Evolutionary conservation across 2,797 vertebrate genomes (phyloP).

Genomic region (Mastacembelus armatus): DNA sequence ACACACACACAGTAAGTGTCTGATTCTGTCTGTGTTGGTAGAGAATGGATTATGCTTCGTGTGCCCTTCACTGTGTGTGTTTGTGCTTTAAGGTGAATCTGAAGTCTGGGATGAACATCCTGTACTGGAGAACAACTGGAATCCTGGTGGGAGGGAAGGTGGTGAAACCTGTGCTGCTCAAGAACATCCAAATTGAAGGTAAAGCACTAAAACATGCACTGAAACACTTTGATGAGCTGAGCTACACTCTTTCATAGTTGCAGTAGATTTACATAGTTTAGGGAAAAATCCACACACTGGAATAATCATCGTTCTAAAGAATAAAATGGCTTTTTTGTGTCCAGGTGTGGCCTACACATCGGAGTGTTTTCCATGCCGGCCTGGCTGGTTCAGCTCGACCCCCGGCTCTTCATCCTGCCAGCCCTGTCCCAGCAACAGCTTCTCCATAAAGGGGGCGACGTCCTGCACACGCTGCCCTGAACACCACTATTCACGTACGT

Average conservation of each 20-base stretch:
- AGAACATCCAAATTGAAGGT: slow-evolving; percentile 97
- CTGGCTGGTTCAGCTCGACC: slow-evolving; percentile 90
- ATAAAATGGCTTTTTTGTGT: background rate
- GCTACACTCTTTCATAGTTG: background rate
- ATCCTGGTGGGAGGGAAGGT: slow-evolving; percentile 93
- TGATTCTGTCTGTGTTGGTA: background rate
- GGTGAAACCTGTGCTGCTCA: slow-evolving; percentile 93
- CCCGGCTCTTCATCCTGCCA: slow-evolving; percentile 91
- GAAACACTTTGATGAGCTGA: background rate
- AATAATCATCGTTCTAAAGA: no score
- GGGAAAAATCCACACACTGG: no score
- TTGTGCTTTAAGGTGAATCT: slow-evolving; percentile 83
- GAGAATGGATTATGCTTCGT: background rate
- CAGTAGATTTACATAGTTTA: background rate
- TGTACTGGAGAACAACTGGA: slow-evolving; percentile 98
- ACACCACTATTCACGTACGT: slow-evolving; percentile 90
- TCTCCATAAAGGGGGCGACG: slow-evolving; percentile 90
- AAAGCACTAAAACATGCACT: slow-evolving; percentile 12
- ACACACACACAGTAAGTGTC: slow-evolving; percentile 87
- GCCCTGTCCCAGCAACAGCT: slow-evolving; percentile 91
- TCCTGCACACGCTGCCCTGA: slow-evolving; percentile 88
- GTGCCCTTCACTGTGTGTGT: background rate
- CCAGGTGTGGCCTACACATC: slow-evolving; percentile 97
- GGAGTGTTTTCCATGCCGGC: slow-evolving; percentile 94
- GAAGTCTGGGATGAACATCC: slow-evolving; percentile 94